phyloP scores from a whole-genome alignment of 2,888 invertebrate genomes.

The Lithophane socia region DNA sequence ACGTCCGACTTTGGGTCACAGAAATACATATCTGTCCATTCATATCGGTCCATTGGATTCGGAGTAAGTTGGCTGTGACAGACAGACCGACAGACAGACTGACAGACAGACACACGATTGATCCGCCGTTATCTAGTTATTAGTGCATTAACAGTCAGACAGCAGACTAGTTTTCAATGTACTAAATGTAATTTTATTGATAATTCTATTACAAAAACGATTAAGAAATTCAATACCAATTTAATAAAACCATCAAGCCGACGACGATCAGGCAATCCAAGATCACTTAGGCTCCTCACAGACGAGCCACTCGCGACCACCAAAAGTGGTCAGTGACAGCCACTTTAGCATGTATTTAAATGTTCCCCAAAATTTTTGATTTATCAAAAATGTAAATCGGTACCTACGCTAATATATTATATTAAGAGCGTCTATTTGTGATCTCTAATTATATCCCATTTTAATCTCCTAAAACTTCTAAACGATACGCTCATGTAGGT shows the following conservation, averaged over 20 bases:
- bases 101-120: no score
- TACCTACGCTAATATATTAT: not conserved
- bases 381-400: not conserved
- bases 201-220: conserved; percentile 28
- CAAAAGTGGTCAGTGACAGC: not conserved
- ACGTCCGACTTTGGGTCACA: no score
- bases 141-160: not conserved
- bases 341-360: not conserved
- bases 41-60: no score
- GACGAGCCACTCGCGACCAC: not conserved
- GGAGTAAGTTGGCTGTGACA: no score
- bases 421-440: not conserved
- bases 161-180: not conserved
- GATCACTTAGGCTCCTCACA: not conserved
- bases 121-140: not conserved
- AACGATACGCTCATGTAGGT: not conserved
- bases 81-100: no score
- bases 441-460: not conserved
- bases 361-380: not conserved
- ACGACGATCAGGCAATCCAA: conserved; percentile 1
- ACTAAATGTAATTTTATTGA: not conserved
- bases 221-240: conserved; percentile 39
- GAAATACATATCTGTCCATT: no score
- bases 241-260: conserved; percentile 11
- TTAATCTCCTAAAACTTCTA: not conserved